Evolutionary conservation across 2,888 invertebrate genomes (phyloP).

Genomic region (Torymus texanus): DNA sequence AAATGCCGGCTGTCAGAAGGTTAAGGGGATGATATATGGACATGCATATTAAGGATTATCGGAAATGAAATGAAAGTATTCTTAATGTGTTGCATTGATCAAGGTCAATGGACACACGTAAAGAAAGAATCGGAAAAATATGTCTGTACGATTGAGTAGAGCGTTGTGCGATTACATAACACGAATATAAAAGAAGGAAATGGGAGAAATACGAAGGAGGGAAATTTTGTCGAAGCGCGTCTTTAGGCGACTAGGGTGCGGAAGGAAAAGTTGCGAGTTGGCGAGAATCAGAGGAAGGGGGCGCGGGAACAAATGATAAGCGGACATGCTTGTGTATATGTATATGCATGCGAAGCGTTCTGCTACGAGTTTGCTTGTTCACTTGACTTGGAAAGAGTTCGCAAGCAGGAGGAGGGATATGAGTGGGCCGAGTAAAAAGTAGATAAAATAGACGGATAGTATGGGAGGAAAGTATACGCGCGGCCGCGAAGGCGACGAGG

Average conservation of each 20-base stretch:
- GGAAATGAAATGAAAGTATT: too few relatives aligned
- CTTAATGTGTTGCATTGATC: too few relatives aligned
- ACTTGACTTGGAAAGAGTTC: conserved; percentile 14
- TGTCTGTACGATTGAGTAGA: too few relatives aligned
- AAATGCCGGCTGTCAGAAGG: too few relatives aligned
- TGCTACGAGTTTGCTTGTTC: conserved; percentile 32
- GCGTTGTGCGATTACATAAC: too few relatives aligned
- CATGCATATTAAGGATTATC: neutral
- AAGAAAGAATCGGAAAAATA: too few relatives aligned
- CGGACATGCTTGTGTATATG: conserved; percentile 6
- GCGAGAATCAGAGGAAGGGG: neutral
- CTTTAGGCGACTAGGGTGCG: neutral
- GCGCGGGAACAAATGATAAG: conserved; percentile 36
- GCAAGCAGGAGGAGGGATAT: conserved; percentile 22
- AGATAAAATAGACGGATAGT: conserved; percentile 50
- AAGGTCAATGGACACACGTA: too few relatives aligned
- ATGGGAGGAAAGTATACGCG: conserved; percentile 32
- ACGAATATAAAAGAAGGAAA: neutral
- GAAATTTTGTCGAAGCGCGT: conserved; percentile 18
- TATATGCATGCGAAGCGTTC: conserved; percentile 10
- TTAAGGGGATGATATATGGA: too few relatives aligned
- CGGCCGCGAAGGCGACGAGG: conserved; percentile 6
- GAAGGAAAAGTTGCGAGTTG: conserved; percentile 20
- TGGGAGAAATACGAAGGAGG: neutral
- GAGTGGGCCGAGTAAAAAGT: conserved; percentile 42